Percentiles rank a stretch among this genome's conserved stretches.
phyloP scores from a whole-genome alignment of 2,888 invertebrate genomes.

The Choreutis nemorana region DNA sequence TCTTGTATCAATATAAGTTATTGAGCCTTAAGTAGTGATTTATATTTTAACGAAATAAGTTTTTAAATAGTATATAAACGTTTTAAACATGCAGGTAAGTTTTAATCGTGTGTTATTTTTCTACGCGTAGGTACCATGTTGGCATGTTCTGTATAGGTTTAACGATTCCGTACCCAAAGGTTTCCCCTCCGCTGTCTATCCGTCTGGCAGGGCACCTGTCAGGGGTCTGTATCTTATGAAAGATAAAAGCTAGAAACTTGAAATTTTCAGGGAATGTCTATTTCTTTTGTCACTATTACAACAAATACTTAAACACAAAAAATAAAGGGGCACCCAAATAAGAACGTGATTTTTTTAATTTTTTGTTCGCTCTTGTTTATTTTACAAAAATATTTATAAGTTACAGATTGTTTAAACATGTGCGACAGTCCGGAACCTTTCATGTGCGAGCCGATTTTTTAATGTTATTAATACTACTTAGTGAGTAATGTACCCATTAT shows the following conservation, averaged over 20 bases:
- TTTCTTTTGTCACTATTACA: no score
- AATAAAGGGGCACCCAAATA: not conserved
- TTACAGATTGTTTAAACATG: conserved; percentile 2
- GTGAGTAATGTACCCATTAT: conserved; percentile 5
- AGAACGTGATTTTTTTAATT: not conserved
- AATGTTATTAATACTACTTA: no score
- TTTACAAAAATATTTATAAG: not conserved
- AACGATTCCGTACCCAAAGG: not conserved
- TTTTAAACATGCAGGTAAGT: not conserved
- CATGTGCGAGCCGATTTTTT: conserved; percentile 6
- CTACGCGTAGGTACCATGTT: no score
- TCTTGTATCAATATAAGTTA: conserved; percentile 6
- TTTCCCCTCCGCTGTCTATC: no score
- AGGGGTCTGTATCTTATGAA: no score
- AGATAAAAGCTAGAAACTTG: no score
- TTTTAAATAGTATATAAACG: conserved; percentile 5
- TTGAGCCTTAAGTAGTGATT: not conserved
- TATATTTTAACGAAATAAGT: conserved; percentile 12
- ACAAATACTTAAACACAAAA: no score
- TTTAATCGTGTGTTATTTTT: no score
- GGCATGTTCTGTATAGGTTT: not conserved
- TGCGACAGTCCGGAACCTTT: conserved; percentile 9
- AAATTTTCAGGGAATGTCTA: no score
- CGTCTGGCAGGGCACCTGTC: no score
- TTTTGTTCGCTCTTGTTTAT: no score